Evolutionary conservation across 2,113 vertebrate genomes (phyloP), one percentile per base, ranked within the genome.

Genomic region (Sylvilagus bachmani): DNA sequence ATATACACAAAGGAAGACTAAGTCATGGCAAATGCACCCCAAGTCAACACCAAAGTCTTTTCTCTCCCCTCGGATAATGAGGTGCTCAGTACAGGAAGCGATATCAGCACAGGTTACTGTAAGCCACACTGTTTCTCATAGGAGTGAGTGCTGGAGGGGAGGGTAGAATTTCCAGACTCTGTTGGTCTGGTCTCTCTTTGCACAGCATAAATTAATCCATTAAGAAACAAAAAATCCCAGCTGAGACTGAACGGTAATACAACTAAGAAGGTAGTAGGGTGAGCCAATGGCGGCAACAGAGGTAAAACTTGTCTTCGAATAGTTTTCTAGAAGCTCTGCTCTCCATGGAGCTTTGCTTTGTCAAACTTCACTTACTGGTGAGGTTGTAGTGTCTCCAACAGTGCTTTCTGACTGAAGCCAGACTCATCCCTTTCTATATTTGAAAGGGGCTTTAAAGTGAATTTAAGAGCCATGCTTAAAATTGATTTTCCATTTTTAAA

Each of bases 51-150:
- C 22, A 38, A 9, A 5, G 22, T 64, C 27, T 3, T 5, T 33
- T n/a, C 3, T 25, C 24, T 19, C 5, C 67, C 14, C 31, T 38
- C 29, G 6, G n/a, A 19, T 51, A 51, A 61, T 27, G 44, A 31
- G 44, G 81, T 22, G 27, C 19, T 53, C 4, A 7, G 10, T 24
- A 6, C 49, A 13, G 44, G 17, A 80, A 25, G 14, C 2, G 12
- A 4, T 17, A 24, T 7, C 3, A 8, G 12, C 4, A 21, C 21
- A 19, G 13, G 7, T 29, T 11, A 14, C 38, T 14, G 4, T 0
- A 27, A 51, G 8, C 6, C 36, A 21, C 5, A 31, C 27, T 29
- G 25, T 25, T 6, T 33, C 6, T 13, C 31, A 69, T 10, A 22
- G 22, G 27, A 12, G 19, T 5, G 14, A 49, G 31, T 19, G 16